These are phyloP conservation scores for Encarsia formosa DNA, from an alignment of 2,888 invertebrate genomes.

Conservation along the genomic window DNA sequence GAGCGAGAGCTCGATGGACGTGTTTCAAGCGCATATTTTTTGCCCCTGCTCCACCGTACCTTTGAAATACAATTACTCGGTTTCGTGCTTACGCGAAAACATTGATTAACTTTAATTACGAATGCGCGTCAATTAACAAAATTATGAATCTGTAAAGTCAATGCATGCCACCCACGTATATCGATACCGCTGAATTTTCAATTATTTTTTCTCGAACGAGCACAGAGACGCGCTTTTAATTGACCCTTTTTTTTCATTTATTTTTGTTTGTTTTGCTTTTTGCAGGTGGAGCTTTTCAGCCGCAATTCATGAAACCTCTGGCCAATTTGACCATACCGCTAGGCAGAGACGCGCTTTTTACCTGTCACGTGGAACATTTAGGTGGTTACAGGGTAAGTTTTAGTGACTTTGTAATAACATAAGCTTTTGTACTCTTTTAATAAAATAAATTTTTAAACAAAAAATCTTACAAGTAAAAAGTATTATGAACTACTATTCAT, in stretches of 20 bases:
- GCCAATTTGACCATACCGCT: slow-evolving; percentile 79
- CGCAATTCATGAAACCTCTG: slow-evolving; percentile 80
- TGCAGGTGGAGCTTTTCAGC: slow-evolving; percentile 73
- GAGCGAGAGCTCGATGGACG: slow-evolving; percentile 12
- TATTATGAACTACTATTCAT: too few relatives aligned
- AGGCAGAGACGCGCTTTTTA: slow-evolving; percentile 82
- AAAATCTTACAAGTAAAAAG: too few relatives aligned
- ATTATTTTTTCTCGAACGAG: background rate
- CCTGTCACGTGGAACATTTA: slow-evolving; percentile 80
- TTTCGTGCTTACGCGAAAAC: background rate
- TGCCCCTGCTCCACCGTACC: background rate
- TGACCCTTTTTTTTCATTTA: background rate
- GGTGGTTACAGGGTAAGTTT: slow-evolving; percentile 82
- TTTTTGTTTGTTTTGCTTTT: slow-evolving; percentile 24
- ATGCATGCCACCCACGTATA: too few relatives aligned
- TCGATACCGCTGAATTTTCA: background rate
- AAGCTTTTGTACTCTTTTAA: too few relatives aligned
- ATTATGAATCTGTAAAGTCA: slow-evolving; percentile 12
- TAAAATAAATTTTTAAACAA: too few relatives aligned
- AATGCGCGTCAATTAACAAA: slow-evolving; percentile 8
- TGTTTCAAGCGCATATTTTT: background rate
- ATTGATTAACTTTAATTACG: slow-evolving; percentile 13
- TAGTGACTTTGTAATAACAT: too few relatives aligned
- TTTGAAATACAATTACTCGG: slow-evolving; percentile 1
- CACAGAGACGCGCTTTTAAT: background rate